phyloP scores from a whole-genome alignment of 2,797 vertebrate genomes.

The Gambelia wislizenii region DNA sequence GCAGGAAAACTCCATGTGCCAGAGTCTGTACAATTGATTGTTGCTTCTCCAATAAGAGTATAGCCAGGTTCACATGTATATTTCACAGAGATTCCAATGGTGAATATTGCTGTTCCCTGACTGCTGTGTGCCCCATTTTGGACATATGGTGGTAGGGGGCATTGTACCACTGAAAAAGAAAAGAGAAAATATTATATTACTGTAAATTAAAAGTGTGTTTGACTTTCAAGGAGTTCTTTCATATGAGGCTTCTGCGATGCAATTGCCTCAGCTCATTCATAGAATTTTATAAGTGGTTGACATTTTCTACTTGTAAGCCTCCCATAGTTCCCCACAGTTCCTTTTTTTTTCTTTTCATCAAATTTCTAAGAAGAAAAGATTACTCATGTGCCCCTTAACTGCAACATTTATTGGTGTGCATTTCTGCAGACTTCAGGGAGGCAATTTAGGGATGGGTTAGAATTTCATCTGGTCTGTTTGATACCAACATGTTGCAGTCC shows the following conservation, averaged over 20 bases:
- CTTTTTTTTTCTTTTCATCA: too few species aligned
- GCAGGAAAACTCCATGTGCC: constrained; percentile 69
- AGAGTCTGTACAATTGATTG: constrained; percentile 55
- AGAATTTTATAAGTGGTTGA: too few species aligned
- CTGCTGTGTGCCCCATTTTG: constrained; percentile 2
- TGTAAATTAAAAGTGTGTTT: not conserved
- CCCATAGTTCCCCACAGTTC: too few species aligned
- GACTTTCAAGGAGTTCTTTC: not conserved
- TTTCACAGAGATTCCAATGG: constrained; percentile 54
- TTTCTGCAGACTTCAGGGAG: too few species aligned
- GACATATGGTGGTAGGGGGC: not conserved
- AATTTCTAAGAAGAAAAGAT: not conserved
- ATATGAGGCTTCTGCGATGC: too few species aligned
- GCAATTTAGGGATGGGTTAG: too few species aligned
- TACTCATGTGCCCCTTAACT: too few species aligned
- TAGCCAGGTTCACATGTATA: constrained; percentile 75
- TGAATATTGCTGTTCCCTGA: not conserved
- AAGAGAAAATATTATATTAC: too few species aligned
- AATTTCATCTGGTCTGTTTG: too few species aligned
- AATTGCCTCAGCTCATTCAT: too few species aligned
- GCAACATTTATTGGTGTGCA: not conserved
- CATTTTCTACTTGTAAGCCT: too few species aligned
- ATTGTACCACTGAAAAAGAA: not conserved
- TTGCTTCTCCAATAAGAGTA: constrained; percentile 66
- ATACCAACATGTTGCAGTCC: too few species aligned